phyloP scores from a whole-genome alignment of 1,140 invertebrate genomes.

The Zophobas atratus region DNA sequence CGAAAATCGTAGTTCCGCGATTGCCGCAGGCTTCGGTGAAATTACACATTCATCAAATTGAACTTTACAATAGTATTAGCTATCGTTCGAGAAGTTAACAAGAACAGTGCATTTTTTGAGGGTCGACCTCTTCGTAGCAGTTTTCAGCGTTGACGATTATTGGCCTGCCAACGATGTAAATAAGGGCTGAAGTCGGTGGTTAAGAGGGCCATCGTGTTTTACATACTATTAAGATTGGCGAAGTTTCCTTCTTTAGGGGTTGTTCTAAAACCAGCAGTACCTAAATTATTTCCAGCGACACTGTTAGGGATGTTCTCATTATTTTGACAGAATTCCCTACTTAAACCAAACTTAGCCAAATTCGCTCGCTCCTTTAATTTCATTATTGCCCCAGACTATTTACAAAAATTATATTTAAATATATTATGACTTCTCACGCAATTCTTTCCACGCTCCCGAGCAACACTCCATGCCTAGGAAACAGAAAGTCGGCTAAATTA shows the following conservation, averaged over 20 bases:
- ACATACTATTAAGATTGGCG: constrained; percentile 42
- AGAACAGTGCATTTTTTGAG: constrained; percentile 9
- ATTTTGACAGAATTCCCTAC: constrained; percentile 44
- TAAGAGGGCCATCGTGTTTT: constrained; percentile 40
- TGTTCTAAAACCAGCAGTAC: constrained; percentile 39
- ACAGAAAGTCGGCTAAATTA: neutral
- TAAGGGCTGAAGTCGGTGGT: constrained; percentile 22
- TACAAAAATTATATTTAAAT: constrained; percentile 26
- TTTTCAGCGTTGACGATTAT: constrained; percentile 21
- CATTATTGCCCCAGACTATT: constrained; percentile 20
- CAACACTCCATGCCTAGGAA: neutral
- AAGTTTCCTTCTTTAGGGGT: constrained; percentile 41
- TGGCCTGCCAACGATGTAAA: constrained; percentile 22
- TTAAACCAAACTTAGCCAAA: constrained; percentile 38
- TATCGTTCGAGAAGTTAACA: too few relatives aligned
- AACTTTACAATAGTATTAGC: too few relatives aligned
- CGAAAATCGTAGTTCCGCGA: too few relatives aligned
- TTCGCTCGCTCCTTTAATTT: constrained; percentile 16
- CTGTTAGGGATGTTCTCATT: constrained; percentile 46
- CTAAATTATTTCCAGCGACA: constrained; percentile 45
- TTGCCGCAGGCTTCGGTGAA: too few relatives aligned
- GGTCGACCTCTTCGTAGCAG: neutral
- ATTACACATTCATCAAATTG: too few relatives aligned
- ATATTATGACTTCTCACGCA: constrained; percentile 9
- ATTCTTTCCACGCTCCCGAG: neutral